phyloP scores from a whole-genome alignment of 2,113 vertebrate species.

The Scartelaos histophorus region DNA sequence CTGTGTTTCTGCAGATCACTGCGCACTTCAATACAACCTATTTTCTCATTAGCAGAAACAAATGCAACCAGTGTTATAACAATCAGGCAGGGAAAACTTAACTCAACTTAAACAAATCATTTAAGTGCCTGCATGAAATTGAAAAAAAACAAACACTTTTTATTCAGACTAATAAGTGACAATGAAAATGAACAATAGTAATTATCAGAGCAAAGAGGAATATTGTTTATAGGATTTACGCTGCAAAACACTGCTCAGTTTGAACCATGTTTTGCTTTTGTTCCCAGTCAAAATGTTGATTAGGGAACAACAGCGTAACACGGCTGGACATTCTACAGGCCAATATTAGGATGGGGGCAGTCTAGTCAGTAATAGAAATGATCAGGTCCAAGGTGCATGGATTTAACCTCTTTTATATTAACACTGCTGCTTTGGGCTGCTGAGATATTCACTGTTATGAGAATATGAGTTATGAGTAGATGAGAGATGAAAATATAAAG shows the following conservation, averaged over 20 bases:
- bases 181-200: neutral
- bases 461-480: neutral
- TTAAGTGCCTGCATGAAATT: too few relatives aligned
- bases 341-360: too few relatives aligned
- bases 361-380: too few relatives aligned
- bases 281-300: too few relatives aligned
- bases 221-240: neutral
- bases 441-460: neutral
- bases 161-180: neutral
- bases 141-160: neutral
- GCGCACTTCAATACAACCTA: conserved; percentile 53
- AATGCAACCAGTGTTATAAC: neutral
- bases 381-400: too few relatives aligned
- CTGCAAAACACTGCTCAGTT: neutral
- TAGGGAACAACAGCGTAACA: neutral
- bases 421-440: neutral
- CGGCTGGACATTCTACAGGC: neutral
- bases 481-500: neutral
- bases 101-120: too few relatives aligned
- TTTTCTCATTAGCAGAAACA: conserved; percentile 31
- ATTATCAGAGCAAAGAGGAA: neutral
- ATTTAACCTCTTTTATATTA: too few relatives aligned
- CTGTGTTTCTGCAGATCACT: conserved; percentile 64
- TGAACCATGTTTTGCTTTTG: too few relatives aligned
- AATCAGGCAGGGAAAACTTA: neutral